Evolutionary conservation across 2,888 invertebrate genomes (phyloP), one percentile per base, ranked within the genome.

Genomic region (Adela reaumurella): DNA sequence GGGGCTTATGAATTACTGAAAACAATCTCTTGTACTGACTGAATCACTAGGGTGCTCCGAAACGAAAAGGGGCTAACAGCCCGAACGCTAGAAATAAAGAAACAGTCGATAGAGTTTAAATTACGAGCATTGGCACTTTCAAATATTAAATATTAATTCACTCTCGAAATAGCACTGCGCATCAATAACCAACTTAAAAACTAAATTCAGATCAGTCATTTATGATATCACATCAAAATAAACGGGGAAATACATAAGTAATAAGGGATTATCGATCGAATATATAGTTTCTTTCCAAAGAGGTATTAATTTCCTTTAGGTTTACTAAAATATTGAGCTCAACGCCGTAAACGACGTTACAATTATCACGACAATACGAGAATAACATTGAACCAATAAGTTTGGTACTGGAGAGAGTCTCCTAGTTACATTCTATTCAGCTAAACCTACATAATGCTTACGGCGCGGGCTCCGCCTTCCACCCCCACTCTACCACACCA

Each of bases 221-320:
- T 78, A 79, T 79, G 80, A 79, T 81, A 81, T 81, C 81, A 81
- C 81, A 81, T 81, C 78, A 79, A 81, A 81, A 80, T 77, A 81
- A 79, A 77, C 71, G 73, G 78, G 77, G 72, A 73, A 74, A 77
- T 78, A 80, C 70, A 77, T 77, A 35, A 35, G 35, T 35, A 53
- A 43, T 46, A 74, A 70, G 76, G 74, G 77, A 76, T 76, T 64
- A 71, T 73, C 67, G 71, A 71, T 48, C 46, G 47, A 52, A 71
- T 70, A 52, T 50, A 48, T 67, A 67, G 72, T 68, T 69, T 72
- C 68, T 73, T 77, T 76, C 71, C 78, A 77, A 79, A 78, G 79
- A 80, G 79, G 79, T 80, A 79, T 74, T 77, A 77, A 77, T 73
- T 74, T 77, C 76, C 74, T 74, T 78, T 77, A 74, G 74, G 77